Evolutionary conservation across 1,140 invertebrate genomes (phyloP).

Genomic region (Cyrtorhinus lividipennis): DNA sequence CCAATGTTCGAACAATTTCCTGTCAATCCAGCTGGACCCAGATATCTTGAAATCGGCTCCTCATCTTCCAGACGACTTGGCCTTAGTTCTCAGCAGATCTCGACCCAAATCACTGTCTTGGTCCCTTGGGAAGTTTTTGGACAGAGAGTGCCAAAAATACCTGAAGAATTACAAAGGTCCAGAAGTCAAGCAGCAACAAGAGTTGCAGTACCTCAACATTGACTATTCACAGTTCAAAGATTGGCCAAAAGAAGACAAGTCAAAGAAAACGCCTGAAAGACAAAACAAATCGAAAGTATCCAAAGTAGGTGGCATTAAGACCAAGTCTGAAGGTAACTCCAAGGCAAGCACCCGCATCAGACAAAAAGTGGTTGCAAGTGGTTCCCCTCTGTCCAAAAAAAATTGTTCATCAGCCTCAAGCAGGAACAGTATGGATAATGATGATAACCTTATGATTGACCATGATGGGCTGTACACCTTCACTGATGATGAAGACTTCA

Average conservation of each 20-base stretch:
- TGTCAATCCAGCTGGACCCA: background rate
- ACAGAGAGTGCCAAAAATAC: slow-evolving; percentile 44
- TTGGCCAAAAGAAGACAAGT: slow-evolving; percentile 33
- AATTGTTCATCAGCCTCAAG: no score
- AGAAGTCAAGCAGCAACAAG: slow-evolving; percentile 37
- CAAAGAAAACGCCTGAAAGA: slow-evolving; percentile 42
- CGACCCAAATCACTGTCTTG: slow-evolving; percentile 46
- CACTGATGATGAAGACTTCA: slow-evolving; percentile 17
- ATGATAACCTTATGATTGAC: no score
- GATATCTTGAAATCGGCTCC: background rate
- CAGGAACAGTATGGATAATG: no score
- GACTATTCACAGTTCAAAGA: slow-evolving; percentile 47
- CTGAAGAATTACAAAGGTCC: slow-evolving; percentile 41
- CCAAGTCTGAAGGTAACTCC: background rate
- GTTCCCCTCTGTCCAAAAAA: no score
- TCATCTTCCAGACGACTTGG: background rate
- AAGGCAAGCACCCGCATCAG: slow-evolving; percentile 3
- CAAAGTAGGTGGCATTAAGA: background rate
- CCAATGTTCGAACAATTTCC: background rate
- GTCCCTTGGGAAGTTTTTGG: slow-evolving; percentile 41
- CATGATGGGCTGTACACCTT: no score
- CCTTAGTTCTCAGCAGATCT: slow-evolving; percentile 40
- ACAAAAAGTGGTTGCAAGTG: no score
- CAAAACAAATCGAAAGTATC: slow-evolving; percentile 24
- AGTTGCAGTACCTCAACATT: slow-evolving; percentile 46